Evolutionary conservation across 2,113 vertebrate species (phyloP), one percentile per base, ranked within the genome.

Genomic region (Empidonax traillii): DNA sequence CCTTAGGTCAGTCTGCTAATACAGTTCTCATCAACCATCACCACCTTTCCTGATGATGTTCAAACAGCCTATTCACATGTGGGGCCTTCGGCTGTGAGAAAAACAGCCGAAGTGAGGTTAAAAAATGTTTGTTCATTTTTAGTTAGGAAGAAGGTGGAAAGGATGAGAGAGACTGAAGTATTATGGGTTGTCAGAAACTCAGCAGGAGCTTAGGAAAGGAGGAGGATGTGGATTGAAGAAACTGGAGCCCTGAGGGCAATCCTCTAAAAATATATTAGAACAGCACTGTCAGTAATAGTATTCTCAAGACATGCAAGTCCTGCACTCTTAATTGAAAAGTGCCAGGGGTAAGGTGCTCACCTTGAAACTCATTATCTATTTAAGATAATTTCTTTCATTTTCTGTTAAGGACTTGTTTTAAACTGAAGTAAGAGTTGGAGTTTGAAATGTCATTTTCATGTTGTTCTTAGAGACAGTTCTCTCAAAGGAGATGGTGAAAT

Each of bases 361-460:
- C 95, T 97, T 95, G 91, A 96, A 97, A 90, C 65, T 94, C 94
- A 92, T 97, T 95, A 91, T 76, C 71, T 91, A 44, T 81, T 89
- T 85, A 90, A 74, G 91, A 82, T 53, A 72, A 77, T 77, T 90
- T 86, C 9, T 90, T 79, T 92, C 44, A 24, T 92, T 93, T 91
- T 46, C 55, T 92, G 49, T 59, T 94, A 37, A 74, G 61, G 19
- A 77, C 43, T 92, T 94, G 30, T 78, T 92, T 89, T 69, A 87
- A 95, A 63, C 14, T 66, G 28, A 66, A 68, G 23, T 51, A 73
- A 72, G 43, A 80, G 44, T 24, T 77, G 52, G 37, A 94, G n/a
- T 21, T 33, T 66, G 30, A 83, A 95, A 90, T 79, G 49, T 14
- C 25, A 17, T 85, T 88, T 93, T 63, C 19, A 39, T 68, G 1